phyloP scores from a whole-genome alignment of 2,113 vertebrate genomes.

The Phyllostomus hastatus region DNA sequence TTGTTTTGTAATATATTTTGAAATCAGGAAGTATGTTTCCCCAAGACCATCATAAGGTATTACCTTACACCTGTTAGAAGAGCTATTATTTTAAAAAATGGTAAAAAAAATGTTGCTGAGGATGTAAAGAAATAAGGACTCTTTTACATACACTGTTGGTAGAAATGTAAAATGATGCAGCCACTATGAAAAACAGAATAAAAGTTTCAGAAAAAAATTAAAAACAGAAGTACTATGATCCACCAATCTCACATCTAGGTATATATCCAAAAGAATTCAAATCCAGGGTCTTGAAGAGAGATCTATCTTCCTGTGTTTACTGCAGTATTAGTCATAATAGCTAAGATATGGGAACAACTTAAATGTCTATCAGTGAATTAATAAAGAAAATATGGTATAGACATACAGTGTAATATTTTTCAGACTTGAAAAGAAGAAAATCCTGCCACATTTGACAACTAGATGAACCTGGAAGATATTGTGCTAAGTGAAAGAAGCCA shows the following conservation, averaged over 20 bases:
- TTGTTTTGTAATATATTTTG: not conserved
- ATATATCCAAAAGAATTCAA: not conserved
- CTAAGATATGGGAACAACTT: not conserved
- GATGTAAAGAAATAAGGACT: not conserved
- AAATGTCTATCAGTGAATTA: not conserved
- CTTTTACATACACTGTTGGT: not conserved
- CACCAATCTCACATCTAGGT: not conserved
- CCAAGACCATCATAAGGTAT: not conserved
- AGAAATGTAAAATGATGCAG: not conserved
- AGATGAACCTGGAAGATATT: not conserved
- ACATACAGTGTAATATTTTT: not conserved
- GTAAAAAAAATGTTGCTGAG: not conserved
- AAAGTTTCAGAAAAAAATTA: not conserved
- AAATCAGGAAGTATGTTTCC: not conserved
- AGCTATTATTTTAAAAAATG: not conserved
- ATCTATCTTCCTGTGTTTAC: not conserved
- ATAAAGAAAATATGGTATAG: not conserved
- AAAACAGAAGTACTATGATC: not conserved
- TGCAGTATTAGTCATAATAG: not conserved
- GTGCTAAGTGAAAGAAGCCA: not conserved
- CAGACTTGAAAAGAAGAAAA: not conserved
- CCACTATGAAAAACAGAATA: not conserved
- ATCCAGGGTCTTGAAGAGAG: not conserved
- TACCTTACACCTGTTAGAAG: not conserved
- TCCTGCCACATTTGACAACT: not conserved